phyloP scores from a whole-genome alignment of 2,113 vertebrate genomes.

The Geothlypis trichas region DNA sequence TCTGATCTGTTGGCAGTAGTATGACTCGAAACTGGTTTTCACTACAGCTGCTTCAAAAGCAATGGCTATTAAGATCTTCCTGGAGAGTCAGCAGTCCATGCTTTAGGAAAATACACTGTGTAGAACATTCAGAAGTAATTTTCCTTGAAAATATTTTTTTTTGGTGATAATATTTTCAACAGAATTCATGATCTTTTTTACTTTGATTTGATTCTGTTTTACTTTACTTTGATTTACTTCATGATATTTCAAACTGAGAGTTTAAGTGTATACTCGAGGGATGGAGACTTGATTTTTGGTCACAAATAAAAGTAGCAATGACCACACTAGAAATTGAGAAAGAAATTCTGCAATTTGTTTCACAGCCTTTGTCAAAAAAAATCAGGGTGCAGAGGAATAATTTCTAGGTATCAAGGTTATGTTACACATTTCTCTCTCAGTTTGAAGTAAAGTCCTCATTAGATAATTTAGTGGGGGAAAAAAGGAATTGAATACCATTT shows the following conservation, averaged over 20 bases:
- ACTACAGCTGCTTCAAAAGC: background rate
- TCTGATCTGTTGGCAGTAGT: background rate
- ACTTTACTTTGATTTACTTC: background rate
- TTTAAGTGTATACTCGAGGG: background rate
- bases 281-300: background rate
- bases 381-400: background rate
- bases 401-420: background rate
- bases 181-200: background rate
- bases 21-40: background rate
- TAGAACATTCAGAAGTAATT: background rate
- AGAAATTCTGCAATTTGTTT: background rate
- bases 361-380: background rate
- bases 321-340: background rate
- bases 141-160: background rate
- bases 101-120: background rate
- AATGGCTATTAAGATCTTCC: background rate
- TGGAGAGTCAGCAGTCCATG: background rate
- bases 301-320: background rate
- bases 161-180: background rate
- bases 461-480: rapidly evolving
- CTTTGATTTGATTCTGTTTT: background rate
- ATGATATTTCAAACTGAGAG: background rate
- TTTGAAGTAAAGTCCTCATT: background rate
- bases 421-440: background rate
- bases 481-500: background rate